Base-by-base conservation (phyloP, 1,140 invertebrate genomes). In the Zelostemma sp. region DNA sequence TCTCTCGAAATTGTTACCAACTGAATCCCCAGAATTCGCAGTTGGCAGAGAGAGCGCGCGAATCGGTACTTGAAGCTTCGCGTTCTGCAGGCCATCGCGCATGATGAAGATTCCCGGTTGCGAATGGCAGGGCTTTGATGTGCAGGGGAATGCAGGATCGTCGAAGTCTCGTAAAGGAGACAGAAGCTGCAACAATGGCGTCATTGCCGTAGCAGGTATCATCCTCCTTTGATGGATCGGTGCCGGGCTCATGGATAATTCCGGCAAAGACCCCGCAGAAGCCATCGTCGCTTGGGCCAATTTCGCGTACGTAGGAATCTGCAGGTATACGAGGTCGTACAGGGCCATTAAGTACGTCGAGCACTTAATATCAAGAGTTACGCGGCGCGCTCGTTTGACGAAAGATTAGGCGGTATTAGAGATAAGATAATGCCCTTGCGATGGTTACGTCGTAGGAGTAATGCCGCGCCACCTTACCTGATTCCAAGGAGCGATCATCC, bases 81-180 rank as follows among this genome's bases (percentile, higher is more conserved):
- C 35, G 21, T 49, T 54, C 12, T 41, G 50, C 21, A 60, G 63
- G 48, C 67, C 38, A 49, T 64, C 38, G 50, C 69, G 54, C 69
- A 75, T 74, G 58, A 66, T 73, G 53, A 77, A 64, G 56, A 73
- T 40, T 46, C 38, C 12, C 57, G 54, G 57, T 62, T 68, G 70
- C 58, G 46, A 72, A 66, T 72, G 70, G 65, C 65, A 68, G 66
- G 65, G 68, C 62, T 73, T 73, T 73, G 71, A 68, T 73, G 59
- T 68, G 53, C 65, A 50, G 18, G 62, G 50, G 69, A 73, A 73
- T 73, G 58, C 55, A 66, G 41, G 51, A 59, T 63, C 21, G 54
- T 55, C 38, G 17, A 33, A 58, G 46, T 18, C 46, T 25, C 40
- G 41, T 43, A 73, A 69, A 69, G 66, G 66, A 66, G 41, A 16